Evolutionary conservation across 2,797 vertebrate species (phyloP).

Genomic region (Basileuterus tristriatus): DNA sequence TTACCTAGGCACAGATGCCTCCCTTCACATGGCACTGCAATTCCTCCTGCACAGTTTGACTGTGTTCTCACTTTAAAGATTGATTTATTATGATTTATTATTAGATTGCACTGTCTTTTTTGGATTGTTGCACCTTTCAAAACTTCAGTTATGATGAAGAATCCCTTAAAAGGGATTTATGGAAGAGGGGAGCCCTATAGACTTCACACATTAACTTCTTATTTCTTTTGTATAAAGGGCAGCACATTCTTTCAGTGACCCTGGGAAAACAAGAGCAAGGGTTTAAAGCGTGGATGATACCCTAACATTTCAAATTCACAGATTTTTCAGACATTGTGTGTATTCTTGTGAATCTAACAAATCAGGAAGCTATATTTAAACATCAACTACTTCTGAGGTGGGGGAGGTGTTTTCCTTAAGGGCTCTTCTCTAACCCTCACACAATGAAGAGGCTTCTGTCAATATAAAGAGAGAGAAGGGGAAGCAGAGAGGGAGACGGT

Average conservation of each 20-base stretch:
- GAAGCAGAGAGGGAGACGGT: background rate
- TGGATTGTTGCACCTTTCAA: background rate
- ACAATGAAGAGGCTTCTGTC: background rate
- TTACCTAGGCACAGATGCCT: background rate
- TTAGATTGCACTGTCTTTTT: background rate
- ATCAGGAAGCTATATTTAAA: background rate
- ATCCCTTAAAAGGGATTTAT: background rate
- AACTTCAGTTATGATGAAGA: background rate
- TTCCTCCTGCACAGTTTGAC: background rate
- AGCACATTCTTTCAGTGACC: background rate
- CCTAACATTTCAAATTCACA: background rate
- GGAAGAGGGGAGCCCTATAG: background rate
- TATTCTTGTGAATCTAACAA: background rate
- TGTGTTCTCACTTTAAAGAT: background rate
- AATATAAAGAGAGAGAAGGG: background rate
- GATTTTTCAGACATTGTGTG: background rate
- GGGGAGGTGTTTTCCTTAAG: background rate
- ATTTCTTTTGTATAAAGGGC: background rate
- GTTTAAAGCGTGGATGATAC: background rate
- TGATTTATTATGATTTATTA: background rate
- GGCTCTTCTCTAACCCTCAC: background rate
- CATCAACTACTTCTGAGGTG: background rate
- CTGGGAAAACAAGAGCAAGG: background rate
- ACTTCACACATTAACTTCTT: background rate
- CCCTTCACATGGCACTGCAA: background rate